A percentile compares a stretch with the other conserved stretches of the same genome.
These are phyloP conservation scores for Caenorhabditis sulstoni DNA, from an alignment of 2,888 invertebrate species.

Conservation along the genomic window DNA sequence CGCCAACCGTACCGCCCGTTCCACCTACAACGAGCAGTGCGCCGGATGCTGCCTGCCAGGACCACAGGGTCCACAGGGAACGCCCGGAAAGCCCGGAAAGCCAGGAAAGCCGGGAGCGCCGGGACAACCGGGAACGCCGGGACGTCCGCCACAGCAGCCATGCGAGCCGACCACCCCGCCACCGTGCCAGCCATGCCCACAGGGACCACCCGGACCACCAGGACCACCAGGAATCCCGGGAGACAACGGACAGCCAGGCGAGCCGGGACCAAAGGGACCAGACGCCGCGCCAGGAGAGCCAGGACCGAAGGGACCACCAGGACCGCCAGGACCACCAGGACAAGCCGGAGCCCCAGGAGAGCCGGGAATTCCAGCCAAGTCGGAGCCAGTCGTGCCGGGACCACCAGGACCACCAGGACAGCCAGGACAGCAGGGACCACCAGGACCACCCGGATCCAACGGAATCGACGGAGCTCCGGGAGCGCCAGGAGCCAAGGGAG, in stretches of 20 bases:
- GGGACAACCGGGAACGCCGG: slow-evolving; percentile 73
- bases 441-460: slow-evolving; percentile 69
- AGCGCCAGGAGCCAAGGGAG: slow-evolving; percentile 69
- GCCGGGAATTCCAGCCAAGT: slow-evolving; percentile 69
- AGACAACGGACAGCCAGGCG: slow-evolving; percentile 72
- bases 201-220: slow-evolving; percentile 73
- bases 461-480: slow-evolving; percentile 73
- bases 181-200: slow-evolving; percentile 74
- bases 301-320: slow-evolving; percentile 75
- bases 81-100: slow-evolving; percentile 73
- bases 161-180: slow-evolving; percentile 74
- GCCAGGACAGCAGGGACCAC: slow-evolving; percentile 71
- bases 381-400: slow-evolving; percentile 72
- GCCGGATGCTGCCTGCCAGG: slow-evolving; percentile 74
- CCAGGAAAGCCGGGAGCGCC: slow-evolving; percentile 75
- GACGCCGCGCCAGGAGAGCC: slow-evolving; percentile 72
- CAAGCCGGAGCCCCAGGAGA: slow-evolving; percentile 72
- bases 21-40: slow-evolving; percentile 72
- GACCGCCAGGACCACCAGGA: slow-evolving; percentile 71
- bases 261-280: slow-evolving; percentile 72
- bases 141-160: slow-evolving; percentile 72
- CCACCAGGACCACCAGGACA: slow-evolving; percentile 72
- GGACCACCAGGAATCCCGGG: slow-evolving; percentile 73
- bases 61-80: slow-evolving; percentile 72
- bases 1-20: slow-evolving; percentile 72